Evolutionary conservation across 2,113 vertebrate species (phyloP).

Genomic region (Brachyhypopomus gauderio): DNA sequence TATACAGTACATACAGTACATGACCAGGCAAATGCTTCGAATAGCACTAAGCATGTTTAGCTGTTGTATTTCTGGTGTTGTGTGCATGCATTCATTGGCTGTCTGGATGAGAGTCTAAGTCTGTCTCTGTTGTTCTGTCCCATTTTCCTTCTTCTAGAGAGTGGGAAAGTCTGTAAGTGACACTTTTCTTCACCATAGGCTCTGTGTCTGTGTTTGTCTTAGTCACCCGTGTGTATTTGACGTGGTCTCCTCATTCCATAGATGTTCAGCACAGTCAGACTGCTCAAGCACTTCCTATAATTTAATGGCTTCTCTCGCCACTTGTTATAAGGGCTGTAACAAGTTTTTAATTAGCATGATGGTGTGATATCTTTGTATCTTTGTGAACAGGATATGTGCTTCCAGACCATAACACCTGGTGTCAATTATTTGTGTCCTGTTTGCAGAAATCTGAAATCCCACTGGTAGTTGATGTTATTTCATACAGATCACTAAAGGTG

Average conservation of each 20-base stretch:
- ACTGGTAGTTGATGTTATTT: neutral
- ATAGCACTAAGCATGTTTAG: neutral
- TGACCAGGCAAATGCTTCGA: neutral
- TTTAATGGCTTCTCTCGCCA: slow-evolving; percentile 8
- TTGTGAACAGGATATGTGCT: slow-evolving; percentile 25
- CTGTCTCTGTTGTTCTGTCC: slow-evolving; percentile 78
- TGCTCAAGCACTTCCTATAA: neutral
- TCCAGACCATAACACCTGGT: slow-evolving; percentile 11
- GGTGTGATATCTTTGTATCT: neutral
- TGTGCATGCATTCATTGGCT: slow-evolving; percentile 52
- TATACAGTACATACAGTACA: too few relatives aligned
- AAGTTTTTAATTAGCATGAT: slow-evolving; percentile 21
- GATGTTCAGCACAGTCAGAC: slow-evolving; percentile 23
- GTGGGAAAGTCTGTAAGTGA: slow-evolving; percentile 96
- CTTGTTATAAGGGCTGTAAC: neutral
- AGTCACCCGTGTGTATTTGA: slow-evolving; percentile 47
- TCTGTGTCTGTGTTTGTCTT: slow-evolving; percentile 52
- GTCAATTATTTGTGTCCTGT: slow-evolving; percentile 3
- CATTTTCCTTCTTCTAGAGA: slow-evolving; percentile 84
- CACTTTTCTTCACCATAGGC: slow-evolving; percentile 68
- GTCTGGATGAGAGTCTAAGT: slow-evolving; percentile 68
- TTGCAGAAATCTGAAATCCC: neutral
- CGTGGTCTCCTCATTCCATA: slow-evolving; percentile 1
- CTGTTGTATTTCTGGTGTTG: slow-evolving; percentile 18
- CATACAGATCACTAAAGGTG: neutral